A percentile compares a stretch with the other conserved stretches of the same genome.
Conservation (phyloP, 2,888 invertebrate genomes). For the Limnephilus auricula region DNA sequence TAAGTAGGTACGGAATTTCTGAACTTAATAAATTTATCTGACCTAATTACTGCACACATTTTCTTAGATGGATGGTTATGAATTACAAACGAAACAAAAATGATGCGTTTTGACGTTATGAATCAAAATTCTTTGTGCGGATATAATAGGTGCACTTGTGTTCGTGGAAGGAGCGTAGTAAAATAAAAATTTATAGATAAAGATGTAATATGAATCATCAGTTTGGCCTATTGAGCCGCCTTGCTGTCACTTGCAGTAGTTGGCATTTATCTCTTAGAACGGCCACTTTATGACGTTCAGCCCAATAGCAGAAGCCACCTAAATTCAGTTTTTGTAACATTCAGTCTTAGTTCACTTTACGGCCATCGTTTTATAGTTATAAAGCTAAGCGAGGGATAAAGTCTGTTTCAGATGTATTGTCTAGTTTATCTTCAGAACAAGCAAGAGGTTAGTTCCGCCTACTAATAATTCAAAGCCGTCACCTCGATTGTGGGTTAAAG, state of each 20-base stretch:
- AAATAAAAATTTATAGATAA: slow-evolving; percentile 63
- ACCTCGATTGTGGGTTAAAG: slow-evolving; percentile 10
- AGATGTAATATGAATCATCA: slow-evolving; percentile 56
- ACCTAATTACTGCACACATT: background rate
- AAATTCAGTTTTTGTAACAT: slow-evolving; percentile 46
- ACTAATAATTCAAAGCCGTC: slow-evolving; percentile 43
- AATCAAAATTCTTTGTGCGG: background rate
- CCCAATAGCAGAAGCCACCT: slow-evolving; percentile 22
- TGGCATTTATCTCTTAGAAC: slow-evolving; percentile 61
- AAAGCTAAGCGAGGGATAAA: slow-evolving; percentile 38
- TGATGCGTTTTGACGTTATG: background rate
- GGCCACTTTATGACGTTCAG: slow-evolving; percentile 44
- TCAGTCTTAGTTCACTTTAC: slow-evolving; percentile 19
- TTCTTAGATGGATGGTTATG: background rate
- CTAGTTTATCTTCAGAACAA: slow-evolving; percentile 37
- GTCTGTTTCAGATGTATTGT: slow-evolving; percentile 48
- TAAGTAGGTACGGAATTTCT: background rate
- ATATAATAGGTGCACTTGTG: background rate
- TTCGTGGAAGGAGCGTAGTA: slow-evolving; percentile 44
- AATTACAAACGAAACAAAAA: background rate
- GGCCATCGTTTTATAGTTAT: slow-evolving; percentile 36
- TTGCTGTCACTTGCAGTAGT: slow-evolving; percentile 63
- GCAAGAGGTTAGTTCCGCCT: slow-evolving; percentile 19
- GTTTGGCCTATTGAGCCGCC: slow-evolving; percentile 52
- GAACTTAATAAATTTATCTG: background rate